These are phyloP conservation scores for Scomber scombrus DNA, from an alignment of 2,113 vertebrate genomes.

Conservation along the genomic window DNA sequence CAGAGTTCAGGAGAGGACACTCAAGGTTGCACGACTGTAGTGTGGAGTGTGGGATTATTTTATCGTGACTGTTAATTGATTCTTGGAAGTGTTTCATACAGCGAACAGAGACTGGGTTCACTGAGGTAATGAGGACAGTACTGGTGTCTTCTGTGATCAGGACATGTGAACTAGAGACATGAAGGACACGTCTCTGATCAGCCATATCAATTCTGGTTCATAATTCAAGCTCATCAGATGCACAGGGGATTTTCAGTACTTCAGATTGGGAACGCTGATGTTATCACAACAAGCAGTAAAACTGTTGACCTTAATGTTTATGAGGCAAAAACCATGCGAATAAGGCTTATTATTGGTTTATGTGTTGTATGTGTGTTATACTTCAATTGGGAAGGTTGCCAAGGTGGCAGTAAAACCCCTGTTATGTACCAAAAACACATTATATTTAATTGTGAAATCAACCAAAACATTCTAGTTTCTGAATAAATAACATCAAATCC, in stretches of 20 bases:
- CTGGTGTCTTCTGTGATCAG: slow-evolving; percentile 31
- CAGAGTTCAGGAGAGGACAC: slow-evolving; percentile 29
- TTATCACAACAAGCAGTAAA: slow-evolving; percentile 16
- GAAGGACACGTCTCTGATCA: slow-evolving; percentile 26
- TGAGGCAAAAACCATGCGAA: slow-evolving; percentile 9
- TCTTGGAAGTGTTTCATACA: slow-evolving; percentile 54
- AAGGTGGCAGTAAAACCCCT: too few species aligned
- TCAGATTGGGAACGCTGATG: slow-evolving; percentile 14
- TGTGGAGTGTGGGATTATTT: slow-evolving; percentile 19
- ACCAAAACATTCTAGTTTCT: too few species aligned
- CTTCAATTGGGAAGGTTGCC: too few species aligned
- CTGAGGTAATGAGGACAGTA: slow-evolving; percentile 40
- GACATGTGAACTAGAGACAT: slow-evolving; percentile 9
- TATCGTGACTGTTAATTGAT: slow-evolving; percentile 57
- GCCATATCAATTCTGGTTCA: slow-evolving; percentile 14
- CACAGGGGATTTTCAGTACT: slow-evolving; percentile 2
- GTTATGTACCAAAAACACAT: too few species aligned
- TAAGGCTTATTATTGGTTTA: background rate
- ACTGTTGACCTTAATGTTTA: background rate
- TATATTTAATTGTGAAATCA: too few species aligned
- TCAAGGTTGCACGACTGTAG: slow-evolving; percentile 51
- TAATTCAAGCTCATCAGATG: slow-evolving; percentile 9
- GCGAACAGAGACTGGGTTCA: slow-evolving; percentile 39
- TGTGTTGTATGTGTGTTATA: too few species aligned
- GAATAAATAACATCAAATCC: too few species aligned